phyloP scores from a whole-genome alignment of 2,113 vertebrate genomes.

The Budorcas taxicolor region DNA sequence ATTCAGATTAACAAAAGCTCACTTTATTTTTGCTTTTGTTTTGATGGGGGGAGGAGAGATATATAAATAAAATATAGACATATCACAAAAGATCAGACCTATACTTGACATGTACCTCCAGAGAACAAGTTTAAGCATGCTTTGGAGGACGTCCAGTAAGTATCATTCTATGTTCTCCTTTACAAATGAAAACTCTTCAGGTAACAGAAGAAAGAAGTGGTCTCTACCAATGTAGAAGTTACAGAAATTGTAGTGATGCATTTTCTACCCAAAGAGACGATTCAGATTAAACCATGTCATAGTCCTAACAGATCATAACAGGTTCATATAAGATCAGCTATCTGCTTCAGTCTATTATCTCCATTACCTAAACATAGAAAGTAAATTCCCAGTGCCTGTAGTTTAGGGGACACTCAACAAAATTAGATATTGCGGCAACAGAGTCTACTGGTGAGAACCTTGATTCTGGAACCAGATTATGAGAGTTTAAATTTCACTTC shows the following conservation, averaged over 20 bases:
- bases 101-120: background rate
- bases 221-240: background rate
- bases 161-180: background rate
- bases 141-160: background rate
- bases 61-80: background rate
- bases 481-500: background rate
- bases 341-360: background rate
- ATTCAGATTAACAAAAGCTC: background rate
- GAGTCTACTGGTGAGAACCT: background rate
- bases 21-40: slow-evolving; percentile 13
- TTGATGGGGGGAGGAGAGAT: background rate
- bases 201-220: background rate
- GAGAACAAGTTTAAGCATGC: background rate
- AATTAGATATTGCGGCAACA: background rate
- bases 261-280: background rate
- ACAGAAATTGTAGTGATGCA: background rate
- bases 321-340: background rate
- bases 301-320: background rate
- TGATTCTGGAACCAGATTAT: background rate
- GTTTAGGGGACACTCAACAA: background rate
- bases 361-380: background rate
- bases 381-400: background rate
- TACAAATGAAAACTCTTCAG: background rate
- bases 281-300: background rate
- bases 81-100: background rate